A percentile compares a stretch with the other conserved stretches of the same genome.
Evolutionary conservation across 2,113 vertebrate genomes (phyloP).

Genomic region (Coptodon rendalli): DNA sequence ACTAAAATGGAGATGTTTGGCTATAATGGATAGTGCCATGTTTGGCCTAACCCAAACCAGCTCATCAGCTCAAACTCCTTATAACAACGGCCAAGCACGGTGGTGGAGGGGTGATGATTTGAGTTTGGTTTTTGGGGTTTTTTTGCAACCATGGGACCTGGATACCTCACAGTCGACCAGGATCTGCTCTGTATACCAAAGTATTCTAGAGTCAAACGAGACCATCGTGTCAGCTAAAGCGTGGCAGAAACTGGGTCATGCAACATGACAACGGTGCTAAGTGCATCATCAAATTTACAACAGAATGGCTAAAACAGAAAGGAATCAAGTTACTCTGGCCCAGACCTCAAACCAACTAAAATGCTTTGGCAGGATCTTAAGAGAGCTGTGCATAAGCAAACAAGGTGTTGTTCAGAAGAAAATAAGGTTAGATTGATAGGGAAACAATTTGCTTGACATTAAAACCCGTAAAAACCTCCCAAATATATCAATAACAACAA

Average conservation of each 20-base stretch:
- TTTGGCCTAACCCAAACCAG: not conserved
- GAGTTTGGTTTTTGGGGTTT: not conserved
- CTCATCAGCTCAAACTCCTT: not conserved
- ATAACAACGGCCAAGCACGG: accelerated
- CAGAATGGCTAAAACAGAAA: not conserved
- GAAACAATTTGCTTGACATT: not conserved
- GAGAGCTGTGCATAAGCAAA: not conserved
- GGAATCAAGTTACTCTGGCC: not conserved
- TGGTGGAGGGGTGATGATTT: not conserved
- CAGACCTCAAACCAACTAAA: not conserved
- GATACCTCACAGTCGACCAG: not conserved
- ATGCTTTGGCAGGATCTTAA: accelerated
- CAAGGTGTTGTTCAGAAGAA: not conserved
- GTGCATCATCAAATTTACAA: not conserved
- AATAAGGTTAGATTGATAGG: not conserved
- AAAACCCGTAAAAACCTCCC: accelerated
- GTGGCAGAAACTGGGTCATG: not conserved
- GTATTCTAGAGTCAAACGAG: not conserved
- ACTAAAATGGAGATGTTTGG: not conserved
- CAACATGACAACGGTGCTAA: not conserved
- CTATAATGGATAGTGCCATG: accelerated
- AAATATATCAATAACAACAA: not conserved
- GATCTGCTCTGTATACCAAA: not conserved
- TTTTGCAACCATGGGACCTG: not conserved
- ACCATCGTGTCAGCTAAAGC: not conserved